A percentile compares a stretch with the other conserved stretches of the same genome.
These are phyloP conservation scores for Pseudomyrmex flavicornis DNA, from an alignment of 1,140 invertebrate genomes.

Conservation along the genomic window DNA sequence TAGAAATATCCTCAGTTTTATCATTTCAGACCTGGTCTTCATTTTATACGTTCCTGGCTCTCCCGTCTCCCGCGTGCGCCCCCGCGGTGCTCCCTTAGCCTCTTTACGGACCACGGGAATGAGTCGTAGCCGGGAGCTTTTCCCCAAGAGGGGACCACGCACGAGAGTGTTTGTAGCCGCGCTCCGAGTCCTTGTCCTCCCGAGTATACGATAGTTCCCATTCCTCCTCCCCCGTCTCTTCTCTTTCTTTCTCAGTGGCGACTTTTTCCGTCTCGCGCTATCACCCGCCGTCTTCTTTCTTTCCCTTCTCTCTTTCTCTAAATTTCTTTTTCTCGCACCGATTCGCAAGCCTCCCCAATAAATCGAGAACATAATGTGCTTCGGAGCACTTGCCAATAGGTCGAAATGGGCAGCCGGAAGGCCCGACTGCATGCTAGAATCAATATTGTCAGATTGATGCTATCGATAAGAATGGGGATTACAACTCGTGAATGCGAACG, in stretches of 20 bases:
- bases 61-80: slow-evolving; percentile 22
- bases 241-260: slow-evolving; percentile 9
- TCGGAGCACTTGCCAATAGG: slow-evolving; percentile 47
- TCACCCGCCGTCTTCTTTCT: background rate
- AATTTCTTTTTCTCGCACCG: background rate
- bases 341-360: slow-evolving; percentile 52
- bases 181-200: slow-evolving; percentile 45
- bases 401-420: slow-evolving; percentile 56
- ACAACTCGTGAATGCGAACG: slow-evolving; percentile 34
- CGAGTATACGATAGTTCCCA: slow-evolving; percentile 23
- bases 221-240: background rate
- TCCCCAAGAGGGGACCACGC: slow-evolving; percentile 60
- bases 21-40: slow-evolving; percentile 72
- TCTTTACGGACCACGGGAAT: slow-evolving; percentile 72
- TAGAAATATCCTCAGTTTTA: slow-evolving; percentile 73
- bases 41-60: slow-evolving; percentile 68
- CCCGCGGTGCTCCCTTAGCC: slow-evolving; percentile 53
- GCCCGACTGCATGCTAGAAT: slow-evolving; percentile 40
- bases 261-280: slow-evolving; percentile 47
- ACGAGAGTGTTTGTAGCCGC: slow-evolving; percentile 65
- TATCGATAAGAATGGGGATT: slow-evolving; percentile 53
- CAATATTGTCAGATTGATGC: slow-evolving; percentile 59
- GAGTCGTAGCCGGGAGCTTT: slow-evolving; percentile 69
- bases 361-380: slow-evolving; percentile 58
- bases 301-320: background rate